Evolutionary conservation across 2,888 invertebrate species (phyloP).

Genomic region (Athalia circularis): DNA sequence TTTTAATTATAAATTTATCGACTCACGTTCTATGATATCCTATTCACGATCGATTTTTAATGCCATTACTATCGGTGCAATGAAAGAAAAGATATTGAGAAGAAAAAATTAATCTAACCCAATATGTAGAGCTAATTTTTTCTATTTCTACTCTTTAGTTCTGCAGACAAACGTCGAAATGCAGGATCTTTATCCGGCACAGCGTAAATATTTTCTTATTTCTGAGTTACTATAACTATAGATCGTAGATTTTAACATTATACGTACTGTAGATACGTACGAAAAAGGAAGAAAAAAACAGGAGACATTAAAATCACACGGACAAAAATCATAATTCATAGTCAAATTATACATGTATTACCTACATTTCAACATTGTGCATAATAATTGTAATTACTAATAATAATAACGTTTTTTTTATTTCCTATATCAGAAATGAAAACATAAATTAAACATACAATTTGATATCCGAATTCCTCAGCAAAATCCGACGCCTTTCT

Average conservation of each 20-base stretch:
- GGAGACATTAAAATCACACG: background rate
- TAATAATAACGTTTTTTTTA: no score
- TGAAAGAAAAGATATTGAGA: no score
- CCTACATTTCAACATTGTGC: constrained; percentile 28
- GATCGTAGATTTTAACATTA: constrained; percentile 4
- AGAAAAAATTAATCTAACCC: no score
- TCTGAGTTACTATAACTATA: constrained; percentile 39
- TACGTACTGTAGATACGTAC: no score
- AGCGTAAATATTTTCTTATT: constrained; percentile 35
- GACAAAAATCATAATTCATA: constrained; percentile 19
- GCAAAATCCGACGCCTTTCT: background rate
- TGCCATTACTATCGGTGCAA: no score
- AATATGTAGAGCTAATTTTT: background rate
- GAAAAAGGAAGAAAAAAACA: background rate
- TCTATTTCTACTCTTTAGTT: background rate
- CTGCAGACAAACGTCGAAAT: constrained; percentile 38
- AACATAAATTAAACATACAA: background rate
- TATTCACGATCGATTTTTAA: no score
- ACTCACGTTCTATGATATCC: no score
- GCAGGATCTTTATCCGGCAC: background rate
- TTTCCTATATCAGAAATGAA: background rate
- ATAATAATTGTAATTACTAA: constrained; percentile 24
- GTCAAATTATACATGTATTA: background rate
- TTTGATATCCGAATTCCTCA: background rate
- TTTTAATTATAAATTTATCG: no score